Conservation (phyloP, 1,140 invertebrate genomes). For the Bilobella aurantiaca region DNA sequence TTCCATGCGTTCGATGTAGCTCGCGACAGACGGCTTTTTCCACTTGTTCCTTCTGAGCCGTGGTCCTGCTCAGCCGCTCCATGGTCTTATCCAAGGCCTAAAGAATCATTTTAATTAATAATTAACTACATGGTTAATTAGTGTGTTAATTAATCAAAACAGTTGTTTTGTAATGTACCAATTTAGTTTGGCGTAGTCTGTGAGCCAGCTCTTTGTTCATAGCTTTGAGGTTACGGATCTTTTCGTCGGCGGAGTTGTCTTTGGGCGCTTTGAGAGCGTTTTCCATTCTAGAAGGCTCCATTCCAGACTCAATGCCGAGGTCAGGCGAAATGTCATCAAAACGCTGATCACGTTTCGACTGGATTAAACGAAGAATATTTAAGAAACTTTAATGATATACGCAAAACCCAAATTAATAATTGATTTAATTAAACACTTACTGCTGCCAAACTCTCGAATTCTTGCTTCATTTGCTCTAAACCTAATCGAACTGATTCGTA, state of each 20-base stretch:
- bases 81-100: slow-evolving; percentile 26
- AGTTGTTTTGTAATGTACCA: slow-evolving; percentile 18
- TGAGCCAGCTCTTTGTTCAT: slow-evolving; percentile 21
- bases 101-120: neutral
- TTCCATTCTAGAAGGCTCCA: slow-evolving; percentile 13
- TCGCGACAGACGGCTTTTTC: slow-evolving; percentile 31
- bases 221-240: slow-evolving; percentile 16
- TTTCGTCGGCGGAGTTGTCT: neutral
- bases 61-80: slow-evolving; percentile 20
- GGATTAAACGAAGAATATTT: neutral
- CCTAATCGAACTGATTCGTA: neutral
- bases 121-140: neutral
- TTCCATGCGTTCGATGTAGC: slow-evolving; percentile 30
- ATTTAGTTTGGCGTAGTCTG: slow-evolving; percentile 25
- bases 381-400: neutral
- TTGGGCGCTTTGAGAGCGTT: slow-evolving; percentile 9
- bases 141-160: neutral
- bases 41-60: slow-evolving; percentile 27
- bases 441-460: neutral
- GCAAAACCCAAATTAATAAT: no score
- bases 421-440: neutral
- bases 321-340: slow-evolving; percentile 21
- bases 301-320: slow-evolving; percentile 32
- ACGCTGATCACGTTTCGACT: neutral
- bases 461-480: neutral